Evolutionary conservation across 1,140 invertebrate genomes (phyloP).

Genomic region (Tetranychus cinnabarinus): DNA sequence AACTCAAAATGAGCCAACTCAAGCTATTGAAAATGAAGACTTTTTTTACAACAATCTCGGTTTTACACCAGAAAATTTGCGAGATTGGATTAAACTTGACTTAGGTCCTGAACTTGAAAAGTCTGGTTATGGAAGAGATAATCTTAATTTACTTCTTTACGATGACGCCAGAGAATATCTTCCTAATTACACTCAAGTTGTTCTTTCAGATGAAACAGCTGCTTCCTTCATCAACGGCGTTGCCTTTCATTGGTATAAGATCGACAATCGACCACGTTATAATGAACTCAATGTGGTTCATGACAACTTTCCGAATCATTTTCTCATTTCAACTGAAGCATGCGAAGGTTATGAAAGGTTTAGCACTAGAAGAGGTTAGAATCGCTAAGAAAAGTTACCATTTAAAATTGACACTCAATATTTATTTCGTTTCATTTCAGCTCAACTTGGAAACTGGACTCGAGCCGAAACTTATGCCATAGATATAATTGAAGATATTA

Average conservation of each 20-base stretch:
- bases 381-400: neutral
- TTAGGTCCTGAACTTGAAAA: neutral
- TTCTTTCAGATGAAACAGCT: conserved; percentile 5
- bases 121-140: conserved; percentile 18
- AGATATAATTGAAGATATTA: conserved; percentile 15
- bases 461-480: conserved; percentile 5
- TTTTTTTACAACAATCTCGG: neutral
- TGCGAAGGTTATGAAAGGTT: conserved; percentile 14
- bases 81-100: conserved; percentile 2
- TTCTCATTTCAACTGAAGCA: conserved; percentile 34
- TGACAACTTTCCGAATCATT: conserved; percentile 34
- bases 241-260: conserved; percentile 44
- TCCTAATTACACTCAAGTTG: neutral
- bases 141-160: conserved; percentile 9
- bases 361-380: neutral
- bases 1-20: conserved; percentile 30
- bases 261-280: neutral
- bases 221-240: conserved; percentile 5
- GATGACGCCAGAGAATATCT: neutral
- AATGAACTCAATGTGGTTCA: conserved; percentile 18
- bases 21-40: neutral
- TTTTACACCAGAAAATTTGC: neutral
- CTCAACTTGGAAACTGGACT: conserved; percentile 5
- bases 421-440: neutral
- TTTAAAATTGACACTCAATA: neutral